phyloP scores from a whole-genome alignment of 2,797 vertebrate species.

The Adelosebastes latens region DNA sequence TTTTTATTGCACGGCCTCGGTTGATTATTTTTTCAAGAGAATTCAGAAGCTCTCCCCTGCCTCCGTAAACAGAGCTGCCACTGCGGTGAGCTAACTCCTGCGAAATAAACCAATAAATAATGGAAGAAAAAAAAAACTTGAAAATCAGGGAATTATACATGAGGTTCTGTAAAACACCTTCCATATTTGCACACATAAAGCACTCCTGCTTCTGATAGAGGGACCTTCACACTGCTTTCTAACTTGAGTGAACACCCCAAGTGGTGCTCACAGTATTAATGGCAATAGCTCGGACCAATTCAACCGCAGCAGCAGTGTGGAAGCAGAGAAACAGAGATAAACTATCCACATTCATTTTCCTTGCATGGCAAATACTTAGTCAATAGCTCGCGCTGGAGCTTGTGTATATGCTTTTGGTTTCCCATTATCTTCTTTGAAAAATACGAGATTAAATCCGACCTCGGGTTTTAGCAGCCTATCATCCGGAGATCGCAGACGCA shows the following conservation, averaged over 20 bases:
- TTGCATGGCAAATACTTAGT: constrained; percentile 59
- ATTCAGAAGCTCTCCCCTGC: constrained; percentile 58
- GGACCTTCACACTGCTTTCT: constrained; percentile 44
- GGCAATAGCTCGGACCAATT: constrained; percentile 36
- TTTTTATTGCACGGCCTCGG: constrained; percentile 70
- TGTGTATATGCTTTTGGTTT: constrained; percentile 51
- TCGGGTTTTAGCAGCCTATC: constrained; percentile 45
- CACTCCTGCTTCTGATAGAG: constrained; percentile 34
- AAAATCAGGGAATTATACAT: constrained; percentile 24
- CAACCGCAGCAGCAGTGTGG: constrained; percentile 40
- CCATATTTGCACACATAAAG: constrained; percentile 42
- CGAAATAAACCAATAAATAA: constrained; percentile 57
- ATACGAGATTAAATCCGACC: constrained; percentile 56
- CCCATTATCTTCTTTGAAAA: constrained; percentile 59
- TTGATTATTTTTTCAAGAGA: constrained; percentile 74
- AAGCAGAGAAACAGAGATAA: constrained; percentile 65
- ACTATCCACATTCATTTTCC: constrained; percentile 60
- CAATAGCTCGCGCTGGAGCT: constrained; percentile 33
- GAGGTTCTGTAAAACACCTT: constrained; percentile 34
- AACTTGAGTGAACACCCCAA: constrained; percentile 53
- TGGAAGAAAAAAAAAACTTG: constrained; percentile 24
- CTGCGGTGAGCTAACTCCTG: constrained; percentile 15
- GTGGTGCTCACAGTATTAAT: constrained; percentile 56
- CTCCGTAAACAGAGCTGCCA: constrained; percentile 52
- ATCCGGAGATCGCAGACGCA: constrained; percentile 38